Percentiles rank a stretch among this genome's conserved stretches.
Conservation (phyloP, 2,888 invertebrate species). For the Bursaphelenchus okinawaensis region DNA sequence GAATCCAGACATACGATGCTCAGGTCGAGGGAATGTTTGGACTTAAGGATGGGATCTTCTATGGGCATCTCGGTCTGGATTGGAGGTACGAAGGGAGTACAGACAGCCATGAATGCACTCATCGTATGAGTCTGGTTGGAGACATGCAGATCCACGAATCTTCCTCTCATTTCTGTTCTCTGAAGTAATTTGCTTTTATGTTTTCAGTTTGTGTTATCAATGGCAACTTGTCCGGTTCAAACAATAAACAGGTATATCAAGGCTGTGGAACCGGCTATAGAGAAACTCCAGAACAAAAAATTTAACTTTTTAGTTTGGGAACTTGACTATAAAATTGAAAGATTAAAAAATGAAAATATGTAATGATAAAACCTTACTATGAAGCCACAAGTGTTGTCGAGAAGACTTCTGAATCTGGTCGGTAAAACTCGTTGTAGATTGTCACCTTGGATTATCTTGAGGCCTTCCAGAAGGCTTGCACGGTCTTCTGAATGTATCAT, state of each 20-base stretch:
- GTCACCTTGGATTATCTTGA: conserved; percentile 32
- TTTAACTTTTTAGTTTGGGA: no score
- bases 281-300: not conserved
- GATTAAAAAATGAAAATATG: no score
- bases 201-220: not conserved
- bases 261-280: no score
- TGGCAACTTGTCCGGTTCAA: no score
- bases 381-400: conserved; percentile 98
- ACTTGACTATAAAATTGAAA: no score
- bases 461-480: conserved; percentile 67
- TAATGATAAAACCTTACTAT: conserved; percentile 13
- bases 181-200: conserved; percentile 60
- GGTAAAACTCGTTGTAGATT: conserved; percentile 86
- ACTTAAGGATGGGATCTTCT: conserved; percentile 98
- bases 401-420: conserved; percentile 92
- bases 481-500: conserved; percentile 97
- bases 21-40: conserved; percentile 95
- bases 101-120: conserved; percentile 75
- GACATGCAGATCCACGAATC: conserved; percentile 89
- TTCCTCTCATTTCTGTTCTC: conserved; percentile 94
- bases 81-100: conserved; percentile 97
- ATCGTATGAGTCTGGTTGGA: conserved; percentile 3
- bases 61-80: conserved; percentile 88
- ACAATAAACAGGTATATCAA: no score
- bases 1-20: conserved; percentile 47